Percentiles rank a stretch among this genome's conserved stretches.
These are phyloP conservation scores for Dendroctonus ponderosae DNA, from an alignment of 1,140 invertebrate species.

Conservation along the genomic window DNA sequence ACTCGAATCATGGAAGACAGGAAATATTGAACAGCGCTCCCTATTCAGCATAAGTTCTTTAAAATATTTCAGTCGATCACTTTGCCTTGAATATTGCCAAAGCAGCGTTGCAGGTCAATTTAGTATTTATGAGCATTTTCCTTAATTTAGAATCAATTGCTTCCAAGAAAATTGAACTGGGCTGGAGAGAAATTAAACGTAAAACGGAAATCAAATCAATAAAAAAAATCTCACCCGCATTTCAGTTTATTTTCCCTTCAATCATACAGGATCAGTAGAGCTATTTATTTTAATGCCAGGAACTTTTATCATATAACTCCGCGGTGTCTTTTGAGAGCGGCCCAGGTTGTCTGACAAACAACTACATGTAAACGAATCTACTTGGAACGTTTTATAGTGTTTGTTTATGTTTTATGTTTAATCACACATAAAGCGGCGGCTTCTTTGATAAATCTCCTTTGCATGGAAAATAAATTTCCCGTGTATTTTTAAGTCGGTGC, in stretches of 20 bases:
- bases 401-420: conserved; percentile 35
- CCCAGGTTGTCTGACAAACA: conserved; percentile 24
- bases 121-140: too few relatives aligned
- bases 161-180: too few relatives aligned
- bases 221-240: not conserved
- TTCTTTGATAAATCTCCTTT: conserved; percentile 26
- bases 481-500: conserved; percentile 26
- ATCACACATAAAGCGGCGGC: conserved; percentile 35
- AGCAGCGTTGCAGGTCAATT: too few relatives aligned
- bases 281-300: conserved; percentile 30
- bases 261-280: conserved; percentile 22
- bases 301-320: conserved; percentile 28
- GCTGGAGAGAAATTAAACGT: too few relatives aligned
- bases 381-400: conserved; percentile 29
- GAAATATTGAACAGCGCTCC: too few relatives aligned
- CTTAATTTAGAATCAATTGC: too few relatives aligned
- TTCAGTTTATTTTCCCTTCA: conserved; percentile 25
- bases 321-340: conserved; percentile 29
- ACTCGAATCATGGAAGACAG: too few relatives aligned
- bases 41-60: too few relatives aligned
- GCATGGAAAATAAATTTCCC: conserved; percentile 28
- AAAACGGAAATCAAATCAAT: too few relatives aligned
- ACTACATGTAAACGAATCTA: conserved; percentile 31
- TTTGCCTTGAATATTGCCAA: too few relatives aligned
- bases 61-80: too few relatives aligned